Evolutionary conservation across 2,797 vertebrate genomes (phyloP), one percentile per base, ranked within the genome.

Genomic region (Sternotherus odoratus): DNA sequence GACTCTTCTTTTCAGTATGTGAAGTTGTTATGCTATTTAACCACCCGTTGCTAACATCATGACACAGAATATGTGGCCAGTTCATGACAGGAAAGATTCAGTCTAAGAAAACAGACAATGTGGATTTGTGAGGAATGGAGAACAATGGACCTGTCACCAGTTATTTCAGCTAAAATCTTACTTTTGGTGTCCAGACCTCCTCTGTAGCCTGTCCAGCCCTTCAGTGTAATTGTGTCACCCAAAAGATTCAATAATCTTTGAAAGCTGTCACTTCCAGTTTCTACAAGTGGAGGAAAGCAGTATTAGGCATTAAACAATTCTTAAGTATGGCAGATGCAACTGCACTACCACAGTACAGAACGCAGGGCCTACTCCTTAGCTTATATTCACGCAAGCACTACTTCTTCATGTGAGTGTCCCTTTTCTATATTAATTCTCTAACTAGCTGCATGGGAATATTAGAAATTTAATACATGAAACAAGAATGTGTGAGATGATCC

Each of bases 171-270:
- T 23, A 7, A 85, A 56, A 51, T 53, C 98, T 99, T 99, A 99
- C 99, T 99, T 98, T 99, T 99, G 96, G 99, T 99, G 98, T 99
- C 99, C 48, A 99, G 98, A 92, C 99, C 99, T 94, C 99, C 99
- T 54, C 99, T 98, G 97, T 99, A 99, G 54, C 99, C 99, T 15
- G 99, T 98, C 99, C 99, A 99, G 96, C 99, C 99, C 97, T 99
- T 99, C 96, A 99, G 98, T 49, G 98, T 98, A 91, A 99, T 84
- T 5, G 98, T 97, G 91, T 99, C 99, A 72, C 99, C 99, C 94
- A 99, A 98, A 60, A 99, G 98, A 96, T 96, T 98, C 94, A 99
- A 98, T 95, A 99, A 99, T 97, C 98, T 99, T 66, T 99, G 98
- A 94, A 99, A 99, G 97, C 97, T 98, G 96, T 99, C 99, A 69